Conservation (phyloP, 2,888 invertebrate genomes). For the Entomobrya multifasciata region DNA sequence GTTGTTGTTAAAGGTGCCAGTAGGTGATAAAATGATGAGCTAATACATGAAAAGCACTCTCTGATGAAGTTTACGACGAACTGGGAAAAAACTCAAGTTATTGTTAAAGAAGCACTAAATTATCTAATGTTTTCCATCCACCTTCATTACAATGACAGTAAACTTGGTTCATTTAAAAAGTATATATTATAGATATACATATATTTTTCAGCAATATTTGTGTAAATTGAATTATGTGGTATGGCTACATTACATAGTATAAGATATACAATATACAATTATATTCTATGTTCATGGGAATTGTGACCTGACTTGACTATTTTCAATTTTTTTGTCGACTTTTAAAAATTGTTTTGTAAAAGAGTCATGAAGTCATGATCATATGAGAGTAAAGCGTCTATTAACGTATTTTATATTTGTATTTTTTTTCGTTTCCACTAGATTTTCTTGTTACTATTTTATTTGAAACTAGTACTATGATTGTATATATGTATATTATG, state of each 20-base stretch:
- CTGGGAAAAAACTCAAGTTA: too few species aligned
- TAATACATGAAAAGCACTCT: background rate
- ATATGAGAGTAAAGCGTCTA: too few species aligned
- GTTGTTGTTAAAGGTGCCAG: constrained; percentile 16
- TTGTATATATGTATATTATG: too few species aligned
- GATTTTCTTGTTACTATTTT: background rate
- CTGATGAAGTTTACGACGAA: constrained; percentile 23
- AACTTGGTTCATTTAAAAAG: too few species aligned
- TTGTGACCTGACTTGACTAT: constrained; percentile 54
- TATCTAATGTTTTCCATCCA: too few species aligned
- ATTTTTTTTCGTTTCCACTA: background rate
- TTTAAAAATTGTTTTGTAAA: constrained; percentile 1
- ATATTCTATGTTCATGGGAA: constrained; percentile 56
- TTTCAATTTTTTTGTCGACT: constrained; percentile 24
- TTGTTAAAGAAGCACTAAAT: too few species aligned
- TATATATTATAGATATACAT: too few species aligned
- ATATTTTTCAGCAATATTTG: too few species aligned
- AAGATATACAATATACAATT: constrained; percentile 8
- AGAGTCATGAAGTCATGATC: too few species aligned
- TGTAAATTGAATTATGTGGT: too few species aligned
- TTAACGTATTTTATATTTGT: background rate
- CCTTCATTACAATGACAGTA: too few species aligned
- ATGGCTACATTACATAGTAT: constrained; percentile 9
- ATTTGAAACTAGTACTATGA: constrained; percentile 32
- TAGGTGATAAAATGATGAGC: constrained; percentile 43